Base-by-base conservation (phyloP, 53 echinoderm and acorn worm species). In the Echinarachnius parma region DNA sequence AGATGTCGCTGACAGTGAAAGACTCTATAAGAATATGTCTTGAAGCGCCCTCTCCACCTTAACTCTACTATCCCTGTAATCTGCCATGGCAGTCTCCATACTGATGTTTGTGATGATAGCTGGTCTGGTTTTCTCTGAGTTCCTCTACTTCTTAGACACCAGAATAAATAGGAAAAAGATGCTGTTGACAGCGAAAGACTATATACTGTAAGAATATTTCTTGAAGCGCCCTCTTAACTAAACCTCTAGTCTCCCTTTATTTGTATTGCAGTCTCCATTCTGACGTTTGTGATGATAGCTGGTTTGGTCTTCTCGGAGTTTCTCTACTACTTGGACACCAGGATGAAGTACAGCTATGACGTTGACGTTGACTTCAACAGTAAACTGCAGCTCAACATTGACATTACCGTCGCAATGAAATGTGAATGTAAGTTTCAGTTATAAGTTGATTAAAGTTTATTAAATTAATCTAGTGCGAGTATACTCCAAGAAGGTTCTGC, bases 321-420 rank as follows among this genome's bases (percentile, higher is more conserved):
- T 2, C 76, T 79, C 27, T 94, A 86, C 52, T 94, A 86, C 78
- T 14, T 81, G 34, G 78, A 86, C 42, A 81, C 95, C n/a, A 66
- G 81, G 35, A 94, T 94, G 95, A 86, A 87, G 59, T 94, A 94
- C 30, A 78, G 86, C 19, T 94, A 94, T 54, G 79, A 87, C 31
- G 95, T 94, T 0, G 95, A 94, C 44, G 71, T 81, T 13, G 90
- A 90, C 28, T 60, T 94, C 26, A 50, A 74, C 30, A 82, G 82
- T 50, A 94, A 86, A 76, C 77, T 94, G 9, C 71, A 69, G 29
- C 83, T 94, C 19, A 94, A 94, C 55, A 70, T 89, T 11, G 95
- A 94, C 48, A 84, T 94, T 30, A 94, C 95, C 0, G 90, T 94
- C 3, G 90, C 95, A 0, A 94, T 94, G 95, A 74, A 63, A 62